Percentiles rank a stretch among this genome's conserved stretches.
phyloP scores from a whole-genome alignment of 1,140 invertebrate species.

The Theocolax elegans region DNA sequence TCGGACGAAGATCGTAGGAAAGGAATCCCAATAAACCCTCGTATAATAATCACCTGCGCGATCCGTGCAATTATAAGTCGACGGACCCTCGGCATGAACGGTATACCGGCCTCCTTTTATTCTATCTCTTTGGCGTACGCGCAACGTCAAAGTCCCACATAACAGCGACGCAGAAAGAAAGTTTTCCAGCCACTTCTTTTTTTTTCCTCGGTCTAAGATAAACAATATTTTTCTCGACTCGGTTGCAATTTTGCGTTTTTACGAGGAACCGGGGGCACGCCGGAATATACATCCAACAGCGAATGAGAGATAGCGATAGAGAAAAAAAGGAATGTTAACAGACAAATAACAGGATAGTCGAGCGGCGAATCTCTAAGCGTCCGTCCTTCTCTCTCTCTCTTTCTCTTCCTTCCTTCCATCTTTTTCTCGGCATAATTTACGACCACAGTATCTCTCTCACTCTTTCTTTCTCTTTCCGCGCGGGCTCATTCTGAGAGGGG shows the following conservation, averaged over 20 bases:
- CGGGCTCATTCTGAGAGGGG: not conserved
- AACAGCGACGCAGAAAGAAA: constrained; percentile 10
- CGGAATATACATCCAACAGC: not conserved
- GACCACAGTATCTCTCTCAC: not conserved
- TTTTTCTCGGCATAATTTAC: constrained; percentile 23
- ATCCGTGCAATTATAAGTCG: constrained; percentile 7
- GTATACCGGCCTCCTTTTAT: constrained; percentile 14
- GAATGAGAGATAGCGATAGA: not conserved
- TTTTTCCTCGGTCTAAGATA: not conserved
- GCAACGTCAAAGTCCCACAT: not conserved
- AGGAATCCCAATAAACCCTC: constrained; percentile 5
- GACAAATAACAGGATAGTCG: constrained; percentile 19
- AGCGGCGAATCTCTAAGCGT: not conserved
- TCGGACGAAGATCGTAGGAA: too few relatives aligned
- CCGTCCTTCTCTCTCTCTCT: not conserved
- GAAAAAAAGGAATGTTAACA: constrained; percentile 4
- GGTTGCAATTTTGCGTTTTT: constrained; percentile 14
- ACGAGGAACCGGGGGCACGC: not conserved
- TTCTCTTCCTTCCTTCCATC: not conserved
- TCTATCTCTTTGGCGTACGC: not conserved
- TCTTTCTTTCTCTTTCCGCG: constrained; percentile 9
- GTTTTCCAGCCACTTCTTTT: not conserved
- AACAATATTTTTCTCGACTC: constrained; percentile 21
- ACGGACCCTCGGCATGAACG: not conserved
- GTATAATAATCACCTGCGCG: not conserved